A percentile compares a stretch with the other conserved stretches of the same genome.
These are phyloP conservation scores for Actinia tenebrosa DNA, from an alignment of 64 coral and sea anemone species.

Conservation along the genomic window DNA sequence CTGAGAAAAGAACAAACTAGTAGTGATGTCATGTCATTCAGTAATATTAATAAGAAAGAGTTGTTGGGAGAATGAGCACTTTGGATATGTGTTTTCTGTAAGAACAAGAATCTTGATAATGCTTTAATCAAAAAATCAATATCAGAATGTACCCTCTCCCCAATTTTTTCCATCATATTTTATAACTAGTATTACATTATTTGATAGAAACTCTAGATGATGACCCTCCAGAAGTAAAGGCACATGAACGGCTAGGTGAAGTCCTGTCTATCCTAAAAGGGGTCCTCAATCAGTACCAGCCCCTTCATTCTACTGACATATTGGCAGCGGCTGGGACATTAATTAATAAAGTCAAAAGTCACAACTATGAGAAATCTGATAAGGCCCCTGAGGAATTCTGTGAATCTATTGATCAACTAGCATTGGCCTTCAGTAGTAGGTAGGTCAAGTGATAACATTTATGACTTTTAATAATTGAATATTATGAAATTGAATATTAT, in stretches of 20 bases:
- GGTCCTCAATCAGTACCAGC: constrained; percentile 73
- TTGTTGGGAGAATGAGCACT: no score
- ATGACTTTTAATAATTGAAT: background rate
- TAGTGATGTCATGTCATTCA: no score
- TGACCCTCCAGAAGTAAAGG: constrained; percentile 66
- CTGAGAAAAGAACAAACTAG: no score
- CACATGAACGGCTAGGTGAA: constrained; percentile 80
- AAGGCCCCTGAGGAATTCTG: constrained; percentile 85
- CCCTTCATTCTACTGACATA: constrained; percentile 79
- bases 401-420: constrained; percentile 88
- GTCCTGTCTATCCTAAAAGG: constrained; percentile 83
- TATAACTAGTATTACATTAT: background rate
- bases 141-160: no score
- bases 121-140: no score
- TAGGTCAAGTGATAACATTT: background rate
- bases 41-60: no score
- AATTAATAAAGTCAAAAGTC: constrained; percentile 86
- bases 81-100: no score
- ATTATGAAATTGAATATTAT: background rate
- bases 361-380: constrained; percentile 75
- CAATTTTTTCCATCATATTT: no score
- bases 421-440: constrained; percentile 90
- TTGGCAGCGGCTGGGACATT: constrained; percentile 75
- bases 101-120: no score
- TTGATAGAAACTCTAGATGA: constrained; percentile 46